Conservation (phyloP, 2,888 invertebrate species). For the Sepiola atlantica region DNA sequence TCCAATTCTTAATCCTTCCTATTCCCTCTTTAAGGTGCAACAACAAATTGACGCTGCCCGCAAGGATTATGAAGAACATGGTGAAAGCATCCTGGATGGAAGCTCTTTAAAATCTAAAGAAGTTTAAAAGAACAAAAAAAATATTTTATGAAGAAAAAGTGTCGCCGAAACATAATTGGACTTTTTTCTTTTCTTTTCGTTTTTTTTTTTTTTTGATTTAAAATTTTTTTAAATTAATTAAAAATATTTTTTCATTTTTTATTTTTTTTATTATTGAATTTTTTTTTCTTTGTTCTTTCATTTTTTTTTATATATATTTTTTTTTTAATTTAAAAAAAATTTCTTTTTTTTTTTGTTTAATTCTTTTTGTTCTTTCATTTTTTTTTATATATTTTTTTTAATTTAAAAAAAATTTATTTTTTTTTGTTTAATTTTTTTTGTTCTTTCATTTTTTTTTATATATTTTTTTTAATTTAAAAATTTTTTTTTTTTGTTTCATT, state of each 20-base stretch:
- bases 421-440: no score
- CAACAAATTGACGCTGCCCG: constrained; percentile 17
- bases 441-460: no score
- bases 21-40: constrained; percentile 42
- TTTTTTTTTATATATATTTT: no score
- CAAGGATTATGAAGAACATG: background rate
- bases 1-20: background rate
- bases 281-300: no score
- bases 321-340: no score
- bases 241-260: no score
- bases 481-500: no score
- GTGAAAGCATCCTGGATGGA: background rate
- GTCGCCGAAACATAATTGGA: background rate
- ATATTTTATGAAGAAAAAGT: background rate
- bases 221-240: no score
- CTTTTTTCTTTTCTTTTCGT: background rate
- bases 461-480: background rate
- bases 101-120: background rate
- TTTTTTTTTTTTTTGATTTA: background rate
- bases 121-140: background rate
- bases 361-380: no score
- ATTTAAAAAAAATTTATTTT: background rate
- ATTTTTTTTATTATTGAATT: no score
- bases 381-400: no score
- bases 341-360: no score